Evolutionary conservation across 1,140 invertebrate species (phyloP).

Genomic region (Aphaenogaster ashmeadi): DNA sequence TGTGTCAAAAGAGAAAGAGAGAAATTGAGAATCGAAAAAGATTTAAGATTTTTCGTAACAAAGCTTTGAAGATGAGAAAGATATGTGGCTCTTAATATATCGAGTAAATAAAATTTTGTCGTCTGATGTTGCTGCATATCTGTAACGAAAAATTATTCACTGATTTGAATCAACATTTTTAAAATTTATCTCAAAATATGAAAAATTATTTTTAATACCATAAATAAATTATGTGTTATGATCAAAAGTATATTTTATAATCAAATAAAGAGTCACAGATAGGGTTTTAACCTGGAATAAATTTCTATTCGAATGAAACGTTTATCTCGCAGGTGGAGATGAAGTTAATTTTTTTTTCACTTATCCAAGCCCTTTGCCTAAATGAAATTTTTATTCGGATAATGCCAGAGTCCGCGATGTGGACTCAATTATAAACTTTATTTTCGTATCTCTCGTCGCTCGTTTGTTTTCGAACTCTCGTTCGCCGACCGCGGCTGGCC

Average conservation of each 20-base stretch:
- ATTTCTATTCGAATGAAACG: slow-evolving; percentile 12
- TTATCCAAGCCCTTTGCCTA: slow-evolving; percentile 33
- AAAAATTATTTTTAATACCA: not conserved
- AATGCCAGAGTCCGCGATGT: slow-evolving; percentile 9
- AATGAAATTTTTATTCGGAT: slow-evolving; percentile 55
- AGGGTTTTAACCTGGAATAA: slow-evolving; percentile 5
- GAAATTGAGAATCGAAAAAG: slow-evolving; percentile 10
- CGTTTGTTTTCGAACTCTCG: slow-evolving; percentile 39
- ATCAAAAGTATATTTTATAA: slow-evolving; percentile 17
- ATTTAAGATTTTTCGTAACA: not conserved
- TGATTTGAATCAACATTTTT: not conserved
- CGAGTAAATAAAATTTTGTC: not conserved
- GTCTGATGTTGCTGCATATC: not conserved
- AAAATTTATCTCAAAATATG: not conserved
- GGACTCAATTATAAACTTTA: slow-evolving; percentile 57
- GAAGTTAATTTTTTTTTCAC: slow-evolving; percentile 14
- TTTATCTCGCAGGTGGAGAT: slow-evolving; percentile 10
- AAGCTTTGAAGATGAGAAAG: not conserved
- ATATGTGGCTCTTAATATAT: not conserved
- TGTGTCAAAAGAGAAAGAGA: not conserved
- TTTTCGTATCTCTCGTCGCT: slow-evolving; percentile 46
- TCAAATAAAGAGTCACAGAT: not conserved
- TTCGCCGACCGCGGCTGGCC: not conserved
- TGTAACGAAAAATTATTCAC: not conserved
- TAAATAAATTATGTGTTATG: not conserved